Evolutionary conservation across 2,888 invertebrate genomes (phyloP).

Genomic region (Phrixothrix hirtus): DNA sequence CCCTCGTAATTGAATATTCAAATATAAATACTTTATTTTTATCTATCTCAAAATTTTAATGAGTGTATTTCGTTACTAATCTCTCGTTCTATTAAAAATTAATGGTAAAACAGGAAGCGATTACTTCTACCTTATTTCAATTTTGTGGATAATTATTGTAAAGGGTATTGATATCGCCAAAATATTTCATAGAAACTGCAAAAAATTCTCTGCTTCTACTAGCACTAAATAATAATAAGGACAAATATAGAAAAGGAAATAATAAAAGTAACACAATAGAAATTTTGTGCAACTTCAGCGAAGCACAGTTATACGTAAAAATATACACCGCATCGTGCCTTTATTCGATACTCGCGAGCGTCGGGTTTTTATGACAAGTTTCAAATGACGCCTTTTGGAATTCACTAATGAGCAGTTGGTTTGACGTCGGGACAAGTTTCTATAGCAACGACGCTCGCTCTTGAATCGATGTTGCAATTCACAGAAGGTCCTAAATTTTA

Average conservation of each 20-base stretch:
- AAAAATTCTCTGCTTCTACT: background rate
- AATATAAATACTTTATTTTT: no score
- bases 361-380: slow-evolving; percentile 54
- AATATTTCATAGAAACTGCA: no score
- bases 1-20: no score
- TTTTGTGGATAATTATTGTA: no score
- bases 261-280: slow-evolving; percentile 17
- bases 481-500: no score
- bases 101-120: no score
- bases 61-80: no score
- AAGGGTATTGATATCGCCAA: no score
- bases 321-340: slow-evolving; percentile 40
- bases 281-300: slow-evolving; percentile 17
- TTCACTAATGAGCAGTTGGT: slow-evolving; percentile 56
- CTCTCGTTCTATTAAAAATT: no score
- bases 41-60: no score
- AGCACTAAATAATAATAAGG: no score
- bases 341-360: slow-evolving; percentile 45
- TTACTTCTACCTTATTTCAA: no score
- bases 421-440: slow-evolving; percentile 47
- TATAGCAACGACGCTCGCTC: slow-evolving; percentile 45
- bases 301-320: slow-evolving; percentile 32
- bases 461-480: slow-evolving; percentile 36
- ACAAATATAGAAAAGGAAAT: slow-evolving; percentile 7
- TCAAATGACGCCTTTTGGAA: slow-evolving; percentile 55